Evolutionary conservation across 2,888 invertebrate genomes (phyloP).

Genomic region (Ceramica pisi): DNA sequence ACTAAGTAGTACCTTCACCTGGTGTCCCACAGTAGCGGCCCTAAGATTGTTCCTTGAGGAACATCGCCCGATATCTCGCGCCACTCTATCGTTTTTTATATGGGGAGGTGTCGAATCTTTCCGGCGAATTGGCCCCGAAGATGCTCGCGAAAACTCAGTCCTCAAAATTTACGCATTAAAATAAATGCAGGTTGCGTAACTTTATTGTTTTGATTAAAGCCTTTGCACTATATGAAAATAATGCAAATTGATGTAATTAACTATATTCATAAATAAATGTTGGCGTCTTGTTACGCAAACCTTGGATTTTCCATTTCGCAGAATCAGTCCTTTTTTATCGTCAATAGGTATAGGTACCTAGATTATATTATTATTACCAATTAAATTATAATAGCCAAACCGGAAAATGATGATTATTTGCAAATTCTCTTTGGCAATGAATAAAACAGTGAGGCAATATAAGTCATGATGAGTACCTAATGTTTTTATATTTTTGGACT

Average conservation of each 20-base stretch:
- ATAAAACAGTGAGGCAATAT: not conserved
- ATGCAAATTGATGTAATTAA: not conserved
- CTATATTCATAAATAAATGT: not conserved
- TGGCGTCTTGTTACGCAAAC: slow-evolving; percentile 1
- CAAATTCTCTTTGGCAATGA: not conserved
- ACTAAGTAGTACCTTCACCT: no score
- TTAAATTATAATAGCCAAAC: not conserved
- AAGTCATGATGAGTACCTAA: not conserved
- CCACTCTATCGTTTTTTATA: not conserved
- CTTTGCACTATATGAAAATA: slow-evolving; percentile 15
- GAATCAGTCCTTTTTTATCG: not conserved
- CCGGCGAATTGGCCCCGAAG: not conserved
- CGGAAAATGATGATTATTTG: not conserved
- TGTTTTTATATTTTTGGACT: not conserved
- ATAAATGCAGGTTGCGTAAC: not conserved
- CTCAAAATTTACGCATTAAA: not conserved
- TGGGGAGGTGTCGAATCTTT: not conserved
- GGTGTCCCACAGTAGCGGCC: not conserved
- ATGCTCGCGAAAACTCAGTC: not conserved
- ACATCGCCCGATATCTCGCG: not conserved
- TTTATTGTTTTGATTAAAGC: slow-evolving; percentile 6
- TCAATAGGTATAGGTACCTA: not conserved
- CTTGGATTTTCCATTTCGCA: slow-evolving; percentile 16
- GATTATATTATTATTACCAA: not conserved
- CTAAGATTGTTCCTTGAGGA: not conserved